phyloP scores from a whole-genome alignment of 2,888 invertebrate genomes.

The Pterostichus niger region DNA sequence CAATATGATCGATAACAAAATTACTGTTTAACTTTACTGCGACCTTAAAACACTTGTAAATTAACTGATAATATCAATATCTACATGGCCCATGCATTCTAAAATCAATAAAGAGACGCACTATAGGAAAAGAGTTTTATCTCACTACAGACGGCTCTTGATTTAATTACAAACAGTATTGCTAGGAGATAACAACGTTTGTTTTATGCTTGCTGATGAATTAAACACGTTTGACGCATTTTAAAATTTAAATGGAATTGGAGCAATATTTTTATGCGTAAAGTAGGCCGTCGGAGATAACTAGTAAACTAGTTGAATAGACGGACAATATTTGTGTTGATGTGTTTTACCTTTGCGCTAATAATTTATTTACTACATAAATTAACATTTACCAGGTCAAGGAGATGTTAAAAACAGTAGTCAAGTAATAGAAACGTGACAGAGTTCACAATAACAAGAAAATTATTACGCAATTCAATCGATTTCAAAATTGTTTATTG shows the following conservation, averaged over 20 bases:
- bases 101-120: constrained; percentile 14
- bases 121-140: not conserved
- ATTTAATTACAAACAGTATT: not conserved
- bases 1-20: constrained; percentile 16
- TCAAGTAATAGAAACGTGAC: constrained; percentile 38
- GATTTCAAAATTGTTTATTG: constrained; percentile 45
- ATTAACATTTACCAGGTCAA: constrained; percentile 61
- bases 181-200: constrained; percentile 5
- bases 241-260: constrained; percentile 51
- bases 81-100: not conserved
- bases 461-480: constrained; percentile 49
- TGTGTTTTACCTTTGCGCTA: constrained; percentile 46
- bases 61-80: constrained; percentile 13
- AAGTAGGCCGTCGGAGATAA: constrained; percentile 45
- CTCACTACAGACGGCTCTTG: not conserved
- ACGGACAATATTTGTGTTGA: not conserved
- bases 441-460: constrained; percentile 54
- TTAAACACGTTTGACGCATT: constrained; percentile 23
- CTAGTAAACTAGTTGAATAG: not conserved
- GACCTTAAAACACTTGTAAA: not conserved
- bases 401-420: constrained; percentile 50
- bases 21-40: constrained; percentile 14
- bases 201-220: constrained; percentile 1
- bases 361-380: constrained; percentile 60
- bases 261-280: constrained; percentile 34